A percentile compares a stretch with the other conserved stretches of the same genome.
Conservation (phyloP, 2,797 vertebrate genomes). For the Cynopterus sphinx region DNA sequence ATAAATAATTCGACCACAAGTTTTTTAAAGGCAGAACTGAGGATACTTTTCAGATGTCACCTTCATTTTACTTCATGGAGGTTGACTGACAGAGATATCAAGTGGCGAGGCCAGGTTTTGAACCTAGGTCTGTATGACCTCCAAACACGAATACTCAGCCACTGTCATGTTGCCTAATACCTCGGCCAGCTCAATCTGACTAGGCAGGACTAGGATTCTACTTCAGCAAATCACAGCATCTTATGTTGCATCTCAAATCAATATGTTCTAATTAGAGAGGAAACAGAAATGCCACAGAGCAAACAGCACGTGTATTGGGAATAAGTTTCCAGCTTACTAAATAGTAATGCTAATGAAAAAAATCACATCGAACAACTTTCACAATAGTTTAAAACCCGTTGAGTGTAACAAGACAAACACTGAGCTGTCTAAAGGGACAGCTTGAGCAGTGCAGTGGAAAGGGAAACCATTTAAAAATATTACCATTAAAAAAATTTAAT, state of each 20-base stretch:
- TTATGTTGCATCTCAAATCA: background rate
- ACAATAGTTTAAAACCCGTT: constrained; percentile 81
- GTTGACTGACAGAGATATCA: background rate
- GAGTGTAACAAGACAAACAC: constrained; percentile 75
- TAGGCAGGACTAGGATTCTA: background rate
- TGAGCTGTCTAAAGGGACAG: constrained; percentile 72
- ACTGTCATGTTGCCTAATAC: background rate
- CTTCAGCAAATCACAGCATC: background rate
- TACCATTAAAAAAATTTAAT: constrained; percentile 75
- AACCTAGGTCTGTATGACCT: background rate
- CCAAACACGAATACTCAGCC: background rate
- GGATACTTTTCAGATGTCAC: background rate
- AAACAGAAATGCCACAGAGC: constrained; percentile 62
- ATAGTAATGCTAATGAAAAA: constrained; percentile 79
- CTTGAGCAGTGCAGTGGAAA: constrained; percentile 77
- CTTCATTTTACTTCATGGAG: background rate
- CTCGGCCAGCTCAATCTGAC: background rate
- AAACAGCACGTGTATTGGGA: constrained; percentile 75
- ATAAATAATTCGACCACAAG: background rate
- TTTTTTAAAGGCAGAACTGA: constrained; percentile 29
- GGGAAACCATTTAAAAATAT: constrained; percentile 81
- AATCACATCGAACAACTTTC: constrained; percentile 75
- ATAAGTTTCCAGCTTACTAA: constrained; percentile 77
- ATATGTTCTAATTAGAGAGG: background rate
- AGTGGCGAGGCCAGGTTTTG: background rate